Conservation (phyloP, 2,113 vertebrate species). For the Carassius carassius region DNA sequence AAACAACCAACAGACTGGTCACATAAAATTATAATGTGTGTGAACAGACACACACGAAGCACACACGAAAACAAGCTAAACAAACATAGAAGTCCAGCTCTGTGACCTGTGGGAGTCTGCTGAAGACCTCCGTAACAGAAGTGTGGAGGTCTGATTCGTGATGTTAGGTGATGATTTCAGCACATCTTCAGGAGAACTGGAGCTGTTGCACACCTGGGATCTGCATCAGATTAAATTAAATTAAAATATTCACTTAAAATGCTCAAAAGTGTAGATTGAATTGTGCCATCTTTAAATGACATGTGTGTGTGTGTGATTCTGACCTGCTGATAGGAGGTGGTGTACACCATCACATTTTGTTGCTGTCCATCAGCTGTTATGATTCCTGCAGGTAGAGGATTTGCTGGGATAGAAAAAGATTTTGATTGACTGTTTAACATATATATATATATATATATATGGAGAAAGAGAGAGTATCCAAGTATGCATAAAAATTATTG, state of each 20-base stretch:
- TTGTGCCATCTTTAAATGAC: background rate
- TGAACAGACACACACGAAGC: background rate
- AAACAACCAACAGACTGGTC: slow-evolving; percentile 4
- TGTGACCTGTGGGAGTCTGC: background rate
- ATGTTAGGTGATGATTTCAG: background rate
- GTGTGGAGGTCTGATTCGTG: background rate
- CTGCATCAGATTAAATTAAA: slow-evolving; percentile 67
- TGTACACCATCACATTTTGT: slow-evolving; percentile 99
- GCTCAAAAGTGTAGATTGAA: background rate
- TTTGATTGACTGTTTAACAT: background rate
- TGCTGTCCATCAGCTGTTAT: slow-evolving; percentile 97
- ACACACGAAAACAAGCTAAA: slow-evolving; percentile 15
- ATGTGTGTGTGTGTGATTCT: background rate
- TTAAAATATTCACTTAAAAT: background rate
- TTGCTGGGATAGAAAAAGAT: slow-evolving; percentile 75
- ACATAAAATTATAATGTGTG: slow-evolving; percentile 26
- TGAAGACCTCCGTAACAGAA: background rate
- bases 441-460: too few species aligned
- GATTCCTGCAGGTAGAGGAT: slow-evolving; percentile 91
- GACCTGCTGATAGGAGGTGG: slow-evolving; percentile 98
- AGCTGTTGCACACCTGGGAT: slow-evolving; percentile 98
- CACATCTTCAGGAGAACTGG: slow-evolving; percentile 89
- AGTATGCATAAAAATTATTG: too few species aligned
- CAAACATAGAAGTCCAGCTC: slow-evolving; percentile 2
- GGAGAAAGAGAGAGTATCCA: too few species aligned